Base-by-base conservation (phyloP, 2,113 vertebrate genomes). In the Triplophysa rosa region DNA sequence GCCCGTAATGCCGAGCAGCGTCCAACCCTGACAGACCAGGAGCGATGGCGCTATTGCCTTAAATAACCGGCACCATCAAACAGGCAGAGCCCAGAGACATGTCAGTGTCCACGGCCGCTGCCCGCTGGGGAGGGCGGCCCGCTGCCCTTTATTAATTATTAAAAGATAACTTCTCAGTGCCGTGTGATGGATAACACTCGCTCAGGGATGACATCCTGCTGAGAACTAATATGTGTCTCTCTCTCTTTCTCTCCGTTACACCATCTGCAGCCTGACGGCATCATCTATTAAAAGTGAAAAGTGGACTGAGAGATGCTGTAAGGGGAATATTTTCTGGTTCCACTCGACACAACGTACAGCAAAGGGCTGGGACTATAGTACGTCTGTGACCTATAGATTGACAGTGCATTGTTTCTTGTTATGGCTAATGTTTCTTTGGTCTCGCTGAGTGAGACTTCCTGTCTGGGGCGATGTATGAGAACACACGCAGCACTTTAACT, bases 61-160 rank as follows among this genome's bases (percentile, higher is more conserved):
- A 90, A 92, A 92, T 88, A 89, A 87, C 88, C 21, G 3, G 40
- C 23, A 23, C 70, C 52, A 47, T 84, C 77, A 84, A 82, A 71
- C 67, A 70, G 49, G 67, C 76, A 40, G 42, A 11, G 29, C 19
- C 42, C 37, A 75, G 52, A 77, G 52, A 37, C 78, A 72, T 21
- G 66, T 64, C 47, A 70, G 23, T 78, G 56, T 72, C 77, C 80
- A 45, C 45, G 79, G 54, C 67, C 40, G 16, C 83, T 74, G 9
- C 84, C 90, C 86, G 71, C 5, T 37, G 86, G 87, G 81, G 47
- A 81, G 0, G 86, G 86, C 82, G 85, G 88, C 84, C 85, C 82
- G 83, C 86, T 87, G 88, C 87, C 89, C 92, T 93, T 93, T 94
- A 94, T 94, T 93, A 94, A 94, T 94, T 93, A 94, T 93, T 93